Base-by-base conservation (phyloP, 1,140 invertebrate genomes). In the Brachionus rubens region DNA sequence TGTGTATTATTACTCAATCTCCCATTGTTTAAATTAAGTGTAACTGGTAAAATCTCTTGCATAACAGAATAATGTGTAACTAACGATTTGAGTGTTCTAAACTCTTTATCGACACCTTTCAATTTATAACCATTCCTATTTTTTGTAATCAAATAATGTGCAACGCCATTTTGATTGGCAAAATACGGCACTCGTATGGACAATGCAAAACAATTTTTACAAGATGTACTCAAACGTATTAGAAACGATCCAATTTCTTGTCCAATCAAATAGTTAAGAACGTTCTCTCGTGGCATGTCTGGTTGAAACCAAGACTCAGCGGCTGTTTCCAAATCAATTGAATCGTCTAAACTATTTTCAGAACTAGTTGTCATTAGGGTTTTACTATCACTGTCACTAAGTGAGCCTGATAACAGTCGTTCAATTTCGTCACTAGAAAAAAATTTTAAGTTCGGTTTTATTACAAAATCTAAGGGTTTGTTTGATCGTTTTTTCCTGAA, bases 21-120 rank as follows among this genome's bases (percentile, higher is more conserved):
- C 3, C 3, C 5, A 19, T 59, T 33, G 19, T 33, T 33, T 36
- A 65, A 24, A 43, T 65, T 65, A 24, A 65, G 40, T 12, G 59
- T 65, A 7, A 65, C 59, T 43, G 59, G 59, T n/a, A 65, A 43
- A 43, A 65, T 65, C 43, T 65, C 59, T 28, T 72, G 68, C 68
- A 72, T 72, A 12, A 72, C 68, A 3, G 68, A 72, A 28, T 72
- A 72, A 24, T 72, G 68, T 21, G 68, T 72, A 7, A 72, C 50
- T 16, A 72, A 12, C 2, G 68, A 72, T 16, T 72, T 72, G 21
- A 72, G 46, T 3, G 26, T 72, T 19, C 41, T 48, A 28, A 72
- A 72, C 4, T 72, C 68, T 72, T 72, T 72, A 10, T 72, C 46
- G 10, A 72, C 68, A 3, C 68, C 68, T 72, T 72, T 72, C 1